Conservation (phyloP, 2,888 invertebrate species). For the Epistrophe grossulariae region DNA sequence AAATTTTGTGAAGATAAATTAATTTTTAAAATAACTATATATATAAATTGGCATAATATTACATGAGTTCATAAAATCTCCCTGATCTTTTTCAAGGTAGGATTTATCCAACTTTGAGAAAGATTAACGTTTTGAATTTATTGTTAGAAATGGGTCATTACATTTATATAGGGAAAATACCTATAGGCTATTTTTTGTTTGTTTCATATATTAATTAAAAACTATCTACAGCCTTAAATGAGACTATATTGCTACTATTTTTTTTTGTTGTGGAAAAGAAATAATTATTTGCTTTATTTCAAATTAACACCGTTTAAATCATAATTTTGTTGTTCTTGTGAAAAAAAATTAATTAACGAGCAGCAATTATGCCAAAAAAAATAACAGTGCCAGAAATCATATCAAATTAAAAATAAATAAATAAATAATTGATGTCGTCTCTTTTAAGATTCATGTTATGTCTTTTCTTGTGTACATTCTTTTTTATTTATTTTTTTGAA, state of each 20-base stretch:
- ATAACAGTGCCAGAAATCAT: slow-evolving; percentile 50
- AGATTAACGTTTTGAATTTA: no score
- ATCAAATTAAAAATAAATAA: slow-evolving; percentile 18
- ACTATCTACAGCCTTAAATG: neutral
- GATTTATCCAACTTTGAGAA: no score
- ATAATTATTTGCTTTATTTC: slow-evolving; percentile 55
- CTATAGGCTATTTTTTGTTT: neutral
- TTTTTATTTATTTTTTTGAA: slow-evolving; percentile 22
- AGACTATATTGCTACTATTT: neutral
- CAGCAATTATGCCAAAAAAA: slow-evolving; percentile 53
- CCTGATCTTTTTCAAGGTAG: no score
- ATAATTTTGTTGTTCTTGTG: slow-evolving; percentile 54
- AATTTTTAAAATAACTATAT: no score
- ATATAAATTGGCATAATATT: no score
- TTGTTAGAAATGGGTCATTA: no score
- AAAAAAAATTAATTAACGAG: slow-evolving; percentile 67
- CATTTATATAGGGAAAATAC: no score
- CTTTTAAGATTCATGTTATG: slow-evolving; percentile 46
- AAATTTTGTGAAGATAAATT: no score
- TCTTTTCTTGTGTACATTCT: slow-evolving; percentile 44
- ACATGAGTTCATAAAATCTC: no score
- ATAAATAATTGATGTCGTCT: slow-evolving; percentile 55
- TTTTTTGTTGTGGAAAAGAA: slow-evolving; percentile 35
- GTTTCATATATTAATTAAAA: neutral
- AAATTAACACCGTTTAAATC: slow-evolving; percentile 51